phyloP scores from a whole-genome alignment of 2,797 vertebrate genomes.

The Sarcophilus harrisii region DNA sequence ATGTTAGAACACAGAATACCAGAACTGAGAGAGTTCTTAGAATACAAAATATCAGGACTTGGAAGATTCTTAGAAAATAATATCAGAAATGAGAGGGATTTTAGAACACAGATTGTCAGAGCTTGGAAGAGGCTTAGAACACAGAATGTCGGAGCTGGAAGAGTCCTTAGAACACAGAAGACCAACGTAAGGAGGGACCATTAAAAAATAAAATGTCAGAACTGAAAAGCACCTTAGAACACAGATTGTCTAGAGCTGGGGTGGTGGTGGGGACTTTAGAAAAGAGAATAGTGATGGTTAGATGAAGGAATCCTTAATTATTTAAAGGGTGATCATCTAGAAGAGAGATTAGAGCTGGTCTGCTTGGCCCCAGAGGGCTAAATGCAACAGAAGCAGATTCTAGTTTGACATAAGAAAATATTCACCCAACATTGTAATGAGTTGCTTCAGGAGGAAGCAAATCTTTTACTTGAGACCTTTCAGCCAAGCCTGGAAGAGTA shows the following conservation, averaged over 20 bases:
- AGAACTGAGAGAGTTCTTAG: not conserved
- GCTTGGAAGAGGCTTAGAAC: not conserved
- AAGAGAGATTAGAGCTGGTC: not conserved
- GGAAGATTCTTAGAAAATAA: not conserved
- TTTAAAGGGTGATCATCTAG: not conserved
- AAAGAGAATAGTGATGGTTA: not conserved
- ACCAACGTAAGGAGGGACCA: rapidly evolving
- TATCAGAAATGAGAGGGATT: not conserved
- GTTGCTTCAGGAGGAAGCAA: not conserved
- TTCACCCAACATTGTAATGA: too few species aligned
- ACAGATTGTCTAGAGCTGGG: not conserved
- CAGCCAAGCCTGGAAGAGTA: not conserved
- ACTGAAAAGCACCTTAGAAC: not conserved
- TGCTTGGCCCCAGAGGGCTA: not conserved
- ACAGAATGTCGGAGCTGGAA: not conserved
- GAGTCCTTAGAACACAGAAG: not conserved
- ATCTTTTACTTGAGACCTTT: not conserved
- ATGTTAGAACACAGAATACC: not conserved
- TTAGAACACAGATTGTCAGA: not conserved
- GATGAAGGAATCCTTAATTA: not conserved
- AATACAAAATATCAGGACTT: not conserved
- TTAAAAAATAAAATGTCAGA: too few species aligned
- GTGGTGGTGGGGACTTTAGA: not conserved
- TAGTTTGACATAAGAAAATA: not conserved
- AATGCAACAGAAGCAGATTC: not conserved